These are phyloP conservation scores for Burhinus oedicnemus DNA, from an alignment of 2,113 vertebrate genomes.

Conservation along the genomic window DNA sequence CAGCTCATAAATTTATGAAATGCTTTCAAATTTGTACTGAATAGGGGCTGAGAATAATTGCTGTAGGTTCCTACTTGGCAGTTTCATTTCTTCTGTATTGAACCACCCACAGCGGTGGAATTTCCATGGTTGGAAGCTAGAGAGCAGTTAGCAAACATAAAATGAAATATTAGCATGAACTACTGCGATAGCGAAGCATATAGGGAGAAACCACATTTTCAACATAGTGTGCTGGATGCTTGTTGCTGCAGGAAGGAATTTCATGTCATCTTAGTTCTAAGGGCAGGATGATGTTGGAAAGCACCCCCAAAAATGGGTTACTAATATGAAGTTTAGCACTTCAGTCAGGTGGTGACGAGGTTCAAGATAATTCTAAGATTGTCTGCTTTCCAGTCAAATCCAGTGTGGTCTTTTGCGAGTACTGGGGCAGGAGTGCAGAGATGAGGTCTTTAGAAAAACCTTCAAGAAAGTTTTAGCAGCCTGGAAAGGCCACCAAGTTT, in stretches of 20 bases:
- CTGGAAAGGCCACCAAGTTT: neutral
- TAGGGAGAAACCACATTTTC: neutral
- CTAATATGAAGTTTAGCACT: no score
- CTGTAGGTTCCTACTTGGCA: neutral
- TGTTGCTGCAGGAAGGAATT: neutral
- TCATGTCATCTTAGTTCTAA: rapidly evolving
- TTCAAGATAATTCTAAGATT: neutral
- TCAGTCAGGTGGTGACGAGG: neutral
- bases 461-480: neutral
- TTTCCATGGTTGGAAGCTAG: neutral
- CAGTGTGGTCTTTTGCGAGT: neutral
- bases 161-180: neutral
- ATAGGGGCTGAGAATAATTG: neutral
- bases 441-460: neutral
- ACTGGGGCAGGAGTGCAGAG: neutral
- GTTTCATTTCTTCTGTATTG: neutral
- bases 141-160: neutral
- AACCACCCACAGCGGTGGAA: neutral
- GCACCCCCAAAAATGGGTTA: rapidly evolving
- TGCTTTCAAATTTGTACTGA: neutral
- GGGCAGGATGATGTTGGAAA: neutral
- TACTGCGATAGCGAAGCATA: neutral
- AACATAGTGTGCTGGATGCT: rapidly evolving
- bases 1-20: neutral
- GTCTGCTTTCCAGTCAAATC: no score